Base-by-base conservation (phyloP, 92 coral and sea anemone genomes). In the Epizoanthus stellaris region DNA sequence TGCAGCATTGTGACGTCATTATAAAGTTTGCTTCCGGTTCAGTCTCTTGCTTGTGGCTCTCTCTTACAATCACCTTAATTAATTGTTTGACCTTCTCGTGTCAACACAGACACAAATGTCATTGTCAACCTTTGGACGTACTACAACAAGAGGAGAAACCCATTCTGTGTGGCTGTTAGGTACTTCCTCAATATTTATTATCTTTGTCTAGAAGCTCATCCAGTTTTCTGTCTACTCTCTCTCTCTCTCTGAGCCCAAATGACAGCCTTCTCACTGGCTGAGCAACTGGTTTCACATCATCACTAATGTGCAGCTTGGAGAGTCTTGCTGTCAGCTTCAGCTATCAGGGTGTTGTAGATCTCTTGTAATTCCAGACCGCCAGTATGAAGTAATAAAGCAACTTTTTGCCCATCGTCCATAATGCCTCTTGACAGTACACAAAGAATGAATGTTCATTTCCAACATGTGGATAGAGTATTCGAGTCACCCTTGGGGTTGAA, bases 281-380 rank as follows among this genome's bases (percentile, higher is more conserved):
- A 19, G 91, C 89, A 15, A 87, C 89, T 66, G 87, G 91, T 21
- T 79, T 82, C 13, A 87, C 85, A 53, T 77, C 52, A 4, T 87
- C 52, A 34, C 87, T 49, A 34, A 87, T 65, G 25, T 87, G 93
- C 17, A 87, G 66, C 53, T 91, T 91, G 34, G 34, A 30, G 34
- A 30, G 34, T 30, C 34, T 30, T 30, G 34, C 1, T 30, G 34
- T 30, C 1, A 1, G 34, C 34, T 30, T 30, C 34, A 0, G 34
- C 34, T 30, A 30, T 30, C 34, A 30, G 34, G 34, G 34, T 30
- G 34, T 30, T 30, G 34, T 30, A 30, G 34, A 30, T 30, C 34
- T 30, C 34, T 30, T 30, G 34, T 30, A 30, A 30, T 30, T 30
- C 34, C 34, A 30, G 34, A 30, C 34, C 34, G 1, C 34, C 34